Evolutionary conservation across 1,140 invertebrate genomes (phyloP), one percentile per base, ranked within the genome.

Genomic region (Drosophila littoralis): DNA sequence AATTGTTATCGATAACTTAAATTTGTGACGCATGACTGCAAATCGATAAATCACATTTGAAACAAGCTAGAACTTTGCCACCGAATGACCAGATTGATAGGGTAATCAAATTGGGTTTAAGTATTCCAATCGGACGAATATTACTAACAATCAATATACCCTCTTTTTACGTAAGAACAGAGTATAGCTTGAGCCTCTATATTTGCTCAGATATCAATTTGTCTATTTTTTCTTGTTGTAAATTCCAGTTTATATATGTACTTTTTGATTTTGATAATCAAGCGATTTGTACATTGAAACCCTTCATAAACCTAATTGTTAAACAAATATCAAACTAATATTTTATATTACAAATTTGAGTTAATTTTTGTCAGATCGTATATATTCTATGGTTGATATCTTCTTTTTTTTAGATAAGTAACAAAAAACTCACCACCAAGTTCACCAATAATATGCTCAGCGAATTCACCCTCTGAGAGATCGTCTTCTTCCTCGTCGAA

Each of bases 401-500:
- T 22, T 22, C 3, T 22, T 22, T 22, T 22, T 17, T 17, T 22
- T 22, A 0, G 22, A 9, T 12, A 35, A n/a, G 6, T 7, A 8
- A 48, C 8, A 36, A 6, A 22, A 52, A 54, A 89, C 84, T 89
- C 61, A 89, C 83, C 83, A 88, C 84, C 80, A 81, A 89, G 84
- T 84, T 89, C 84, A 61, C 84, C 85, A 69, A 89, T 89, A 51
- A 89, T 52, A 69, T 84, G 85, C 55, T 89, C 80, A 52, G 85
- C 90, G 60, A 91, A 75, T 78, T 91, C 90, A 72, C 79, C 88
- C 55, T 91, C 90, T 35, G 85, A 84, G 46, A 89, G 66, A 36
- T 89, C 84, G 48, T 88, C 81, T 48, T 82, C 80, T 13, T 86
- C 82, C n/a, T 89, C 76, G 40, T 89, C 84, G 46, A 84, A 86